These are phyloP conservation scores for Catocala sponsa DNA, from an alignment of 2,888 invertebrate genomes.

Conservation along the genomic window DNA sequence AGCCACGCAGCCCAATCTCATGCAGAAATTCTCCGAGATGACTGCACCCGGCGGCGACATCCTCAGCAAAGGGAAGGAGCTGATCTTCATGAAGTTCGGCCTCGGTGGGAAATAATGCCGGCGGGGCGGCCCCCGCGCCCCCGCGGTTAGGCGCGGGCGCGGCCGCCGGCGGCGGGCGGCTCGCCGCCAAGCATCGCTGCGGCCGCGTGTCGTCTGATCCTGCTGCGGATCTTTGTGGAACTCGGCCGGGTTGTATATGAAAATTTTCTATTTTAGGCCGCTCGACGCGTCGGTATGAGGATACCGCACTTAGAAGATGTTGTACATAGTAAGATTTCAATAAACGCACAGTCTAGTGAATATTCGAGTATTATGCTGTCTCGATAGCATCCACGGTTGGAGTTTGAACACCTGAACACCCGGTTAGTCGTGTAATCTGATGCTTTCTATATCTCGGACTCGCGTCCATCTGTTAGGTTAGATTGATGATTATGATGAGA, in stretches of 20 bases:
- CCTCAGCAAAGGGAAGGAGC: conserved; percentile 97
- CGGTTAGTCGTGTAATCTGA: conserved; percentile 74
- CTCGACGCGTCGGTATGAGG: conserved; percentile 65
- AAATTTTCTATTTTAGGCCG: conserved; percentile 68
- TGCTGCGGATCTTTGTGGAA: conserved; percentile 55
- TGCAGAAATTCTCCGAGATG: conserved; percentile 96
- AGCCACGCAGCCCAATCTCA: conserved; percentile 91
- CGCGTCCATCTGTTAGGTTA: conserved; percentile 79
- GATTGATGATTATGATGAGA: conserved; percentile 27
- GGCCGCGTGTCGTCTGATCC: conserved; percentile 43
- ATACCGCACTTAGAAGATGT: conserved; percentile 70
- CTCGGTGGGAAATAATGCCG: conserved; percentile 92
- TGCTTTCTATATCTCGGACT: conserved; percentile 76
- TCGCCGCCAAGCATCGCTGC: conserved; percentile 36
- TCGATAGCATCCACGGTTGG: conserved; percentile 79
- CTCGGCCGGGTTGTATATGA: conserved; percentile 64
- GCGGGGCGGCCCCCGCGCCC: conserved; percentile 66
- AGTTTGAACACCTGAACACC: conserved; percentile 68
- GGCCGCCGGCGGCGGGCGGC: conserved; percentile 32
- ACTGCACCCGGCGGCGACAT: conserved; percentile 96
- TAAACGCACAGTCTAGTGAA: conserved; percentile 87
- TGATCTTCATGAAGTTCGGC: conserved; percentile 98
- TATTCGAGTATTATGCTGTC: conserved; percentile 84
- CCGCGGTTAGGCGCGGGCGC: conserved; percentile 35
- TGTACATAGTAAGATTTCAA: conserved; percentile 85